A percentile compares a stretch with the other conserved stretches of the same genome.
These are phyloP conservation scores for Heliconius ethilla DNA, from an alignment of 2,888 invertebrate species.

Conservation along the genomic window DNA sequence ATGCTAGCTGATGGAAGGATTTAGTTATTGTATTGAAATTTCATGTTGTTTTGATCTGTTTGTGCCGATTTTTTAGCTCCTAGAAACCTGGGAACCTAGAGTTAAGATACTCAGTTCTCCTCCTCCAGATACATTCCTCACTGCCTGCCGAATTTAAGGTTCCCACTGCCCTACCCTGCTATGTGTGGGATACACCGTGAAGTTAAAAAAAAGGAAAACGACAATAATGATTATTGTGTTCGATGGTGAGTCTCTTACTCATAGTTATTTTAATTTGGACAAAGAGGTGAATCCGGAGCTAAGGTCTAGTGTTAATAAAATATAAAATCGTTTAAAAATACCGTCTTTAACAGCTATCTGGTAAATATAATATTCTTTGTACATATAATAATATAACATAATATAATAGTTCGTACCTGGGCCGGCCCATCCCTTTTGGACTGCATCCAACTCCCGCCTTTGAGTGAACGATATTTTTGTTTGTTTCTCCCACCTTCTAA, in stretches of 20 bases:
- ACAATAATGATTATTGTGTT: neutral
- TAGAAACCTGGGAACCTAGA: no score
- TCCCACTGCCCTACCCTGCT: neutral
- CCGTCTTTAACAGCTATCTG: no score
- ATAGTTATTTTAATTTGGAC: no score
- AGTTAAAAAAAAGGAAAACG: neutral
- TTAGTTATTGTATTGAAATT: slow-evolving; percentile 9
- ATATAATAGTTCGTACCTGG: neutral
- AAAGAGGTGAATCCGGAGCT: no score
- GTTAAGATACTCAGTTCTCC: no score
- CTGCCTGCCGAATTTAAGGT: neutral
- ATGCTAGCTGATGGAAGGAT: slow-evolving; percentile 17
- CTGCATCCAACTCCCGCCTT: slow-evolving; percentile 50
- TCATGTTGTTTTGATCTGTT: slow-evolving; percentile 2
- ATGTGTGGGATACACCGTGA: neutral
- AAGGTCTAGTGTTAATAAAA: no score
- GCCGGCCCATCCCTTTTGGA: slow-evolving; percentile 46
- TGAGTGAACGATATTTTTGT: slow-evolving; percentile 37
- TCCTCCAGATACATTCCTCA: no score
- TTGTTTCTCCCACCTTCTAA: slow-evolving; percentile 42
- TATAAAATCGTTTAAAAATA: no score
- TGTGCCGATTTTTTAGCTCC: no score
- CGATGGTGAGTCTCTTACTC: no score
- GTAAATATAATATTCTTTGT: no score
- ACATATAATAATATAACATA: no score